A percentile compares a stretch with the other conserved stretches of the same genome.
Conservation (phyloP, 2,888 invertebrate species). For the Tiphia femorata region DNA sequence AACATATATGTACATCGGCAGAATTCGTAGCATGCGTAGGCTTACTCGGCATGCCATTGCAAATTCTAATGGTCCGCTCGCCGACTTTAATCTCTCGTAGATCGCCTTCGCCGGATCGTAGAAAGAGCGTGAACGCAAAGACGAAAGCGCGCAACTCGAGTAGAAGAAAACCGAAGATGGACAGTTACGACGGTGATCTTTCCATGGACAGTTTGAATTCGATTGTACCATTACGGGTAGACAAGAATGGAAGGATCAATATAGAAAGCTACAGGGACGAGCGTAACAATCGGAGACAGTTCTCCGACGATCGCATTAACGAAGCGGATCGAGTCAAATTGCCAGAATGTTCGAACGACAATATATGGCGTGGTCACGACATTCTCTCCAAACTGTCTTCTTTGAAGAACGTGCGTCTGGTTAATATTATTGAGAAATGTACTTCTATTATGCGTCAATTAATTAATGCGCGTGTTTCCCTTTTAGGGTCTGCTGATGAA, state of each 20-base stretch:
- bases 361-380: slow-evolving; percentile 58
- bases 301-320: slow-evolving; percentile 6
- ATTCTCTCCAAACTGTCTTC: slow-evolving; percentile 61
- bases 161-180: slow-evolving; percentile 50
- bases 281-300: slow-evolving; percentile 16
- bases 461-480: slow-evolving; percentile 7
- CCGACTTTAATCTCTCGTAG: slow-evolving; percentile 26
- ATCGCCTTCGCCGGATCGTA: slow-evolving; percentile 60
- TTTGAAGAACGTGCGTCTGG: slow-evolving; percentile 56
- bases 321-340: slow-evolving; percentile 13
- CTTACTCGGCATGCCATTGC: no score
- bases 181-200: slow-evolving; percentile 61
- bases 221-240: slow-evolving; percentile 71
- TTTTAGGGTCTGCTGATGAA: slow-evolving; percentile 70
- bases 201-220: slow-evolving; percentile 65
- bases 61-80: no score
- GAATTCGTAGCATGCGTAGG: no score
- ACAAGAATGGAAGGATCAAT: slow-evolving; percentile 71
- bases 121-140: slow-evolving; percentile 51
- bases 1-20: no score
- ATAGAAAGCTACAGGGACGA: slow-evolving; percentile 52
- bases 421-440: not conserved
- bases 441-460: not conserved
- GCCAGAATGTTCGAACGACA: slow-evolving; percentile 40
- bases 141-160: slow-evolving; percentile 43